Base-by-base conservation (phyloP, 1,140 invertebrate species). In the Polyergus mexicanus region DNA sequence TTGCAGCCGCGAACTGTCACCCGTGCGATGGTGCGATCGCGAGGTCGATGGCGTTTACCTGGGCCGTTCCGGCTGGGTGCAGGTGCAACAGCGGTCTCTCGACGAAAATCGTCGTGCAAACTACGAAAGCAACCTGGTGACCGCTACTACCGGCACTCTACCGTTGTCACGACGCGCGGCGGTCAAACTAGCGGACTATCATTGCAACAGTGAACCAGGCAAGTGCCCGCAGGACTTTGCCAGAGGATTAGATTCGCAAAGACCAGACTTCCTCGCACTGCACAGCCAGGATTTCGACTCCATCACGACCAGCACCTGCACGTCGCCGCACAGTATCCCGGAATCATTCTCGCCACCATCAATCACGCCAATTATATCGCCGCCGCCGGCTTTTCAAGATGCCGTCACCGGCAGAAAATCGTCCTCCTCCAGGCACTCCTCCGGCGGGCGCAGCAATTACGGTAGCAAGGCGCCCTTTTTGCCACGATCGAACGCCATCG, bases 371-470 rank as follows among this genome's bases (percentile, higher is more conserved):
- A 96, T 96, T 83, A 96, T 96, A 77, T 96, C 96, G 35, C 96
- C 96, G 13, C 96, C 96, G 1, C 96, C 96, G 2, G 96, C 96
- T 0, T 96, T 96, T 89, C 96, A 96, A 88, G 96, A 96, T 66
- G 84, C 22, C 2, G 93, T 94, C 41, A 94, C 92, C 2, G 95
- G 91, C 62, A 94, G 91, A 71, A 88, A 91, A 6, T 91, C 91
- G 0, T 90, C 89, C 2, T 89, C 89, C 1, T 68, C 88, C 19
- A 94, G 93, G 65, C 91, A 93, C 60, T 76, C 90, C 2, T 72
- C 56, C 8, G 86, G 10, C 92, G 63, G 90, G 75, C 54, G 92
- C 91, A 58, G 22, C 47, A 83, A 76, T 62, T 95, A 95, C 75
- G 94, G 93, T 0, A 54, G 93, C 54, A 96, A 96, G 87, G 88